phyloP scores from a whole-genome alignment of 64 coral and sea anemone species.

The Montipora efflorescens region DNA sequence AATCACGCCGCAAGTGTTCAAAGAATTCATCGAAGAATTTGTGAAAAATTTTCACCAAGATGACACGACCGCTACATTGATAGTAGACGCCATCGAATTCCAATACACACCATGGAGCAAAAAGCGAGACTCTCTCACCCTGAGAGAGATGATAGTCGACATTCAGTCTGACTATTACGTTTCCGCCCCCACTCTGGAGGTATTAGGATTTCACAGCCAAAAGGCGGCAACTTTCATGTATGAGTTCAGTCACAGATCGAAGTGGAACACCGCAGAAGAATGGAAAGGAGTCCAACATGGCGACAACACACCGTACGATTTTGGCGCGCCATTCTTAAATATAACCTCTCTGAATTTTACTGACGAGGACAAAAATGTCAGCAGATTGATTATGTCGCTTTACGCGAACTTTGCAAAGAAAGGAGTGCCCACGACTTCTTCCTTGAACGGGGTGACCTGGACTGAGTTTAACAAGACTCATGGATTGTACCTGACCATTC shows the following conservation, averaged over 20 bases:
- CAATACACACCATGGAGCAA: conserved; percentile 81
- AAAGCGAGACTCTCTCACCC: conserved; percentile 13
- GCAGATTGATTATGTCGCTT: conserved; percentile 74
- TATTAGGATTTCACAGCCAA: conserved; percentile 62
- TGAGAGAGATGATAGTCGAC: conserved; percentile 65
- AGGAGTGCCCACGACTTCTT: conserved; percentile 74
- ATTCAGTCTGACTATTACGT: conserved; percentile 78
- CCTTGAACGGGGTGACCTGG: conserved; percentile 51
- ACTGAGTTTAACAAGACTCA: conserved; percentile 49
- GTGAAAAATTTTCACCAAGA: conserved; percentile 4
- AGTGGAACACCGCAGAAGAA: background rate
- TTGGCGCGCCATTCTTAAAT: conserved; percentile 80
- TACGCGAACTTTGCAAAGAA: conserved; percentile 85
- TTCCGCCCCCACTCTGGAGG: conserved; percentile 70
- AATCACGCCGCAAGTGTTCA: conserved; percentile 17
- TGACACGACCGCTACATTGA: background rate
- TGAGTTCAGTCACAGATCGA: conserved; percentile 75
- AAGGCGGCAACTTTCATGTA: conserved; percentile 72
- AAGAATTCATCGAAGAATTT: conserved; percentile 40
- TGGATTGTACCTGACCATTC: conserved; percentile 51
- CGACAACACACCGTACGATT: conserved; percentile 73
- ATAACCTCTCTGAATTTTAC: conserved; percentile 47
- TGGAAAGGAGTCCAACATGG: conserved; percentile 69
- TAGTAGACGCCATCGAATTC: conserved; percentile 77
- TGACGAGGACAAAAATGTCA: conserved; percentile 76